A percentile compares a stretch with the other conserved stretches of the same genome.
phyloP scores from a whole-genome alignment of 2,888 invertebrate species.

The Tortrix viridana region DNA sequence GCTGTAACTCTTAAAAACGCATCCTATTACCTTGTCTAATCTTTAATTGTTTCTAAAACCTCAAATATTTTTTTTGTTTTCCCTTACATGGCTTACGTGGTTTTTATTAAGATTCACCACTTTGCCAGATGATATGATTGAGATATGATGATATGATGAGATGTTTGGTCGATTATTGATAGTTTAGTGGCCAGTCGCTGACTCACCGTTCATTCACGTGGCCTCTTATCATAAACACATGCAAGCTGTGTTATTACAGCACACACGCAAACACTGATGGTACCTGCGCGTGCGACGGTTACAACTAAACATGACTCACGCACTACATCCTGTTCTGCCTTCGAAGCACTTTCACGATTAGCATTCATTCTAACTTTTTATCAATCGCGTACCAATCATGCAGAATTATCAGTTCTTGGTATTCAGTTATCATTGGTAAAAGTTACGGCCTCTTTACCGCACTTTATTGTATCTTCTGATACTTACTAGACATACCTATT shows the following conservation, averaged over 20 bases:
- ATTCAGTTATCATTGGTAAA: not conserved
- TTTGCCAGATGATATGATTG: conserved; percentile 25
- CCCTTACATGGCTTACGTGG: not conserved
- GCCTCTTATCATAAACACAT: conserved; percentile 67
- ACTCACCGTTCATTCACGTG: conserved; percentile 75
- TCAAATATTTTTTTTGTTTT: conserved; percentile 15
- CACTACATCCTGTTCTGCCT: conserved; percentile 75
- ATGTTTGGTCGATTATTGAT: conserved; percentile 27
- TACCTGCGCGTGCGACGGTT: conserved; percentile 77
- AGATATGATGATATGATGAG: too few species aligned
- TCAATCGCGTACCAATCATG: conserved; percentile 20
- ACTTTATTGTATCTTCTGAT: too few species aligned
- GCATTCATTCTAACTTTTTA: conserved; percentile 33
- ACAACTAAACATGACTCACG: conserved; percentile 66
- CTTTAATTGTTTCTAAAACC: conserved; percentile 3
- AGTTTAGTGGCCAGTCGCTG: conserved; percentile 48
- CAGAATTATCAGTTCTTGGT: conserved; percentile 5
- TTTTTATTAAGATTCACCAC: conserved; percentile 25
- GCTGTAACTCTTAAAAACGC: too few species aligned
- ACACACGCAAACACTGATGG: conserved; percentile 59
- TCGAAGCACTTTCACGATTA: conserved; percentile 72
- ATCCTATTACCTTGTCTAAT: not conserved
- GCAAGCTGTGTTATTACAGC: conserved; percentile 59
- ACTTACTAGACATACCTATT: not conserved
- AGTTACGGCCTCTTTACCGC: too few species aligned